phyloP scores from a whole-genome alignment of 2,113 vertebrate genomes.

The Aegithalos caudatus region DNA sequence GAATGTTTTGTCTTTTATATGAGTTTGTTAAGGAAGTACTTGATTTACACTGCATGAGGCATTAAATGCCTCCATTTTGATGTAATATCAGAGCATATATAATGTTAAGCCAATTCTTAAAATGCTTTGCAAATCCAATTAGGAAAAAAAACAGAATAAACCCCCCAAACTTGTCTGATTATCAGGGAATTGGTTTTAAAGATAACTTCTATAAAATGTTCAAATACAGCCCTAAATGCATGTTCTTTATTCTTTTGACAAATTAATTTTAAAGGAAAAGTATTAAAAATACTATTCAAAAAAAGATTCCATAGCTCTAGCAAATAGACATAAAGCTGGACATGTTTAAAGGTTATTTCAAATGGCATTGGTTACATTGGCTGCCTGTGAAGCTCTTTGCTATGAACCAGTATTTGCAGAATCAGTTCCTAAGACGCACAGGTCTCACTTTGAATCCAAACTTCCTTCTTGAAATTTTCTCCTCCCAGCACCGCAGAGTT shows the following conservation, averaged over 20 bases:
- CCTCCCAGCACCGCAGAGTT: not conserved
- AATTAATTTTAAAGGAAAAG: not conserved
- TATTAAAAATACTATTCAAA: not conserved
- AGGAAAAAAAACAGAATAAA: not conserved
- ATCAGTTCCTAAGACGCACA: not conserved
- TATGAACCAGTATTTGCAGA: not conserved
- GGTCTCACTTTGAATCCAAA: not conserved
- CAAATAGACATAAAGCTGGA: not conserved
- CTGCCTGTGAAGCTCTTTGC: not conserved
- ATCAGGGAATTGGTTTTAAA: not conserved
- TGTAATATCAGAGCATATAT: not conserved
- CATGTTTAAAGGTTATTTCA: not conserved
- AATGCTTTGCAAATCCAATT: not conserved
- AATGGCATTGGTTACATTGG: not conserved
- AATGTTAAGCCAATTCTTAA: not conserved
- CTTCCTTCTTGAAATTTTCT: constrained; percentile 14
- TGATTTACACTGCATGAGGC: not conserved
- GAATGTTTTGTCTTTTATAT: constrained; percentile 3
- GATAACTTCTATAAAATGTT: not conserved
- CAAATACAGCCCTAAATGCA: not conserved
- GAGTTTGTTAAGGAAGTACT: constrained; percentile 16
- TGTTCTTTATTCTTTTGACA: not conserved
- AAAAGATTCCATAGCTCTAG: not conserved
- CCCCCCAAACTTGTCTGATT: not conserved
- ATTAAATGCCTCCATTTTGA: not conserved